Evolutionary conservation across 2,113 vertebrate genomes (phyloP).

Genomic region (Sceloporus tristichus): DNA sequence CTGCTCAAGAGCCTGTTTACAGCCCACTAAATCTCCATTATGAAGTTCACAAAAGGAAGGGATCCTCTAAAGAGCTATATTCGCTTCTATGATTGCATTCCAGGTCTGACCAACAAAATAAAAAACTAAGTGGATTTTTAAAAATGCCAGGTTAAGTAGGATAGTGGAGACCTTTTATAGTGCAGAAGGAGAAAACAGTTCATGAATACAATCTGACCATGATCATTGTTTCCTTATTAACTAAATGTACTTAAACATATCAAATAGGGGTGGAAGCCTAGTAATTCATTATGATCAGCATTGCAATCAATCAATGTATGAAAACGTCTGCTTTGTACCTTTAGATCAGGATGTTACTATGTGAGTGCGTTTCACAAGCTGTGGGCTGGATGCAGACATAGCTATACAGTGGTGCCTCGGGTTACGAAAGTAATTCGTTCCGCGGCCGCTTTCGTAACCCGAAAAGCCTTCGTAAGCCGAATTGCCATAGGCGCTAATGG

Average conservation of each 20-base stretch:
- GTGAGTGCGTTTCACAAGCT: not conserved
- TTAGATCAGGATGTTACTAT: not conserved
- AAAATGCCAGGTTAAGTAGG: not conserved
- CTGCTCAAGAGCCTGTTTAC: constrained; percentile 70
- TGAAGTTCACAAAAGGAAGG: constrained; percentile 50
- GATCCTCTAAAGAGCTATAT: constrained; percentile 64
- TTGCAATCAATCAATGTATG: not conserved
- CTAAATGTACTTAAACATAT: too few relatives aligned
- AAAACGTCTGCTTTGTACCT: not conserved
- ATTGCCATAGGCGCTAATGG: too few relatives aligned
- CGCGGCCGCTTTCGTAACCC: too few relatives aligned
- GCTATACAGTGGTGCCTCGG: too few relatives aligned
- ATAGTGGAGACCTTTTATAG: not conserved
- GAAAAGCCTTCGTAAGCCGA: too few relatives aligned
- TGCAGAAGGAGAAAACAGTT: not conserved
- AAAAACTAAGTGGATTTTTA: constrained; percentile 34
- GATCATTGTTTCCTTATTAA: not conserved
- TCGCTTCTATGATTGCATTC: constrained; percentile 69
- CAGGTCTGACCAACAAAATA: constrained; percentile 27
- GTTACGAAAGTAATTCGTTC: too few relatives aligned
- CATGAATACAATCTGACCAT: not conserved
- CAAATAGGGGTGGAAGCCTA: too few relatives aligned
- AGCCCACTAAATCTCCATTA: constrained; percentile 59
- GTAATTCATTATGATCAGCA: not conserved
- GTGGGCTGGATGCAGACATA: not conserved